Evolutionary conservation across 1,140 invertebrate genomes (phyloP).

Genomic region (Drosophila simulans): DNA sequence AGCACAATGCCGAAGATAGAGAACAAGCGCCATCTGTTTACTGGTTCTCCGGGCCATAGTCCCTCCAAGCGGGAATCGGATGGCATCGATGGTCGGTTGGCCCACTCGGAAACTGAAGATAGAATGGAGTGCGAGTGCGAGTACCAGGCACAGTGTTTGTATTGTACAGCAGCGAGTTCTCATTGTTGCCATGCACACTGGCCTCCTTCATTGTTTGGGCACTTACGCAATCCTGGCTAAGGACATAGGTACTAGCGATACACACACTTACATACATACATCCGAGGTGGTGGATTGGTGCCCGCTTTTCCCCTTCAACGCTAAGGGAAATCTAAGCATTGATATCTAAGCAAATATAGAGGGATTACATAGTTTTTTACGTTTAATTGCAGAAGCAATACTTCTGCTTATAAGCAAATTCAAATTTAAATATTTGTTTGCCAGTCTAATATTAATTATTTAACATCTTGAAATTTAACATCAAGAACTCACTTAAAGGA

Average conservation of each 20-base stretch:
- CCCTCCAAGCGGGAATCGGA: not conserved
- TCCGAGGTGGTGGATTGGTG: not conserved
- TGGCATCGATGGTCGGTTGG: not conserved
- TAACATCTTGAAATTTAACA: too few relatives aligned
- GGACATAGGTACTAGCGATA: slow-evolving; percentile 6
- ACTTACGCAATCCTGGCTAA: slow-evolving; percentile 63
- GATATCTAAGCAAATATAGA: not conserved
- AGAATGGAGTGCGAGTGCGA: slow-evolving; percentile 20
- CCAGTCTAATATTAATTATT: too few relatives aligned
- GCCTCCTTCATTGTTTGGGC: slow-evolving; percentile 70
- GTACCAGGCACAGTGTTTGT: slow-evolving; percentile 43
- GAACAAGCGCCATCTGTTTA: slow-evolving; percentile 61
- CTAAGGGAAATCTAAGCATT: too few relatives aligned
- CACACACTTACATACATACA: not conserved
- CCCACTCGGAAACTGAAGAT: not conserved
- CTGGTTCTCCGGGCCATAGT: not conserved
- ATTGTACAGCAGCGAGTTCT: slow-evolving; percentile 50
- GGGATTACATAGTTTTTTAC: not conserved
- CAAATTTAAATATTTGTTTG: too few relatives aligned
- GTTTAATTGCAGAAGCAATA: too few relatives aligned
- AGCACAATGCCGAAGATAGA: slow-evolving; percentile 68
- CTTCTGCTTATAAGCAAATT: too few relatives aligned
- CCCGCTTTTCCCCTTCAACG: not conserved
- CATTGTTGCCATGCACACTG: slow-evolving; percentile 49
- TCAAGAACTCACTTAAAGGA: not conserved